Evolutionary conservation across 2,113 vertebrate species (phyloP).

Genomic region (Scytalopus superciliaris): DNA sequence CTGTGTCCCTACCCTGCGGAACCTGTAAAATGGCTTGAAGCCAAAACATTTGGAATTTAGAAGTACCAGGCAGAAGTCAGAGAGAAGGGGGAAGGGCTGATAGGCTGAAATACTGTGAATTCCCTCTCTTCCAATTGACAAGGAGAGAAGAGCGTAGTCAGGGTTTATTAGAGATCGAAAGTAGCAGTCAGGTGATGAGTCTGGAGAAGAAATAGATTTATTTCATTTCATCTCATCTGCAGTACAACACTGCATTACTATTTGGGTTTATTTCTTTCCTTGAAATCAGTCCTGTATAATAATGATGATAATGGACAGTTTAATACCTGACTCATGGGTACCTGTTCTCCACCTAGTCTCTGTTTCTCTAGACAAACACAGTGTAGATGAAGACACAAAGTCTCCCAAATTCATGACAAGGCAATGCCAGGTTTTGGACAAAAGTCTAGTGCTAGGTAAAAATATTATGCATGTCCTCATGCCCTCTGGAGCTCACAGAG

Average conservation of each 20-base stretch:
- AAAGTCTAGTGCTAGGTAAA: not conserved
- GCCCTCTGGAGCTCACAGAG: not conserved
- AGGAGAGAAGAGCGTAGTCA: not conserved
- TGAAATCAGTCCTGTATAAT: not conserved
- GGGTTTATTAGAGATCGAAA: not conserved
- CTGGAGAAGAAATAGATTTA: not conserved
- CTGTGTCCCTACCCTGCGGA: not conserved
- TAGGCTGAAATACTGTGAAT: not conserved
- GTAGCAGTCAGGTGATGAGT: not conserved
- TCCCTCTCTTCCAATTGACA: not conserved
- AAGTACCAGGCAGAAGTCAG: not conserved
- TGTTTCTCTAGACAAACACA: not conserved
- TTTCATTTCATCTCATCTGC: not conserved
- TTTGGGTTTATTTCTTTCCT: not conserved
- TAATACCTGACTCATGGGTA: not conserved
- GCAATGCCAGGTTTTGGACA: not conserved
- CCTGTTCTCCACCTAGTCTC: not conserved
- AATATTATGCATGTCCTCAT: not conserved
- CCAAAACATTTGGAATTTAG: not conserved
- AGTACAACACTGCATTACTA: not conserved
- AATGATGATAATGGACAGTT: not conserved
- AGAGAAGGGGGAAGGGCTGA: not conserved
- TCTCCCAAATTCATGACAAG: not conserved
- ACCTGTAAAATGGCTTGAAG: not conserved
- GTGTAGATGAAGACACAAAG: not conserved